These are phyloP conservation scores for Halisarca cf. caerulea DNA, from an alignment of 37 sponge, comb jelly and placozoan species.

Conservation along the genomic window DNA sequence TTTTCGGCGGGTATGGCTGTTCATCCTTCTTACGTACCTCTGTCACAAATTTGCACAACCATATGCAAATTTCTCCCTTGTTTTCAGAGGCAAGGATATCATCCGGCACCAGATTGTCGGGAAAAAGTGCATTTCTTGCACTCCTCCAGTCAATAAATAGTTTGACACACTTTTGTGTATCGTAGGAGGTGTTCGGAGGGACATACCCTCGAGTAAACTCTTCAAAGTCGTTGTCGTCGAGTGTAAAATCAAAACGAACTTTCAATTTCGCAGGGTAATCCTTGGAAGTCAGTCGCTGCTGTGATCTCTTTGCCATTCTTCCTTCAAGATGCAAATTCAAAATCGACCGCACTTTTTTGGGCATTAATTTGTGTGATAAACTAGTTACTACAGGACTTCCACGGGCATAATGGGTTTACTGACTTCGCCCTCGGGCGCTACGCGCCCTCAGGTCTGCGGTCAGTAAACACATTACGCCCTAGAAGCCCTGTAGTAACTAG, in stretches of 20 bases:
- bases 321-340: too few species aligned
- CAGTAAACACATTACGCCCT: not conserved
- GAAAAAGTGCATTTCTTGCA: not conserved
- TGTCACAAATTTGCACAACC: not conserved
- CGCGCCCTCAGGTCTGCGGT: too few species aligned
- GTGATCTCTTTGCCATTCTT: too few species aligned
- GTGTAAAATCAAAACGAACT: not conserved
- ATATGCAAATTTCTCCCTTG: not conserved
- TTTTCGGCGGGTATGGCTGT: conserved; percentile 1
- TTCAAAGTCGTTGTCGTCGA: not conserved
- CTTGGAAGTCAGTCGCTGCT: not conserved
- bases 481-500: not conserved
- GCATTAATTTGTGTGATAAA: conserved; percentile 1
- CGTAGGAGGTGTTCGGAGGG: not conserved
- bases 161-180: conserved; percentile 3
- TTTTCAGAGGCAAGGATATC: not conserved
- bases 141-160: not conserved
- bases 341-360: not conserved
- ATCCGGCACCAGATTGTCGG: not conserved
- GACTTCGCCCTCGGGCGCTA: not conserved
- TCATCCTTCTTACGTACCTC: not conserved
- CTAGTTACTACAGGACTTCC: not conserved
- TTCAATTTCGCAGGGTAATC: not conserved
- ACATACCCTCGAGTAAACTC: not conserved
- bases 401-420: too few species aligned